Conservation (phyloP, 2,888 invertebrate species). For the Oegoconia quadripuncta region DNA sequence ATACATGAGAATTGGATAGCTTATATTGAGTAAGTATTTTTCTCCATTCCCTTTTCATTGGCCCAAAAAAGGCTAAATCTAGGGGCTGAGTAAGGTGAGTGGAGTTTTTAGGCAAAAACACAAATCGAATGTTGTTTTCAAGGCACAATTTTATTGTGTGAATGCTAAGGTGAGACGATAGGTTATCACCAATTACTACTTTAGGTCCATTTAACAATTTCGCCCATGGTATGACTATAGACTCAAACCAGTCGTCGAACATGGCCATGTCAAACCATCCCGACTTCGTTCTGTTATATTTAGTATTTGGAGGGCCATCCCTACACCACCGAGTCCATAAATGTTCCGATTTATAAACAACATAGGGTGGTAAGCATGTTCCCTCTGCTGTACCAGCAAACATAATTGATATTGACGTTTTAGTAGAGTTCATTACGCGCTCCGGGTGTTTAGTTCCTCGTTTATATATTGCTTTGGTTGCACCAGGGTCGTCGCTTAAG, state of each 20-base stretch:
- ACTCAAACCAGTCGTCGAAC: conserved; percentile 37
- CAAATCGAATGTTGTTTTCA: conserved; percentile 1
- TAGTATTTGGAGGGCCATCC: conserved; percentile 36
- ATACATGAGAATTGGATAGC: conserved; percentile 7
- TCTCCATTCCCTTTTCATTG: conserved; percentile 13
- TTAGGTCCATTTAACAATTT: conserved; percentile 6
- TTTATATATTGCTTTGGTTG: conserved; percentile 23
- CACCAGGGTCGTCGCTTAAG: conserved; percentile 18
- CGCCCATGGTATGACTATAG: conserved; percentile 17
- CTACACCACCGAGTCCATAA: conserved; percentile 25
- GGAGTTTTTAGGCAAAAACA: conserved; percentile 20
- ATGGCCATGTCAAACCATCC: conserved; percentile 37
- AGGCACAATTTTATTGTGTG: conserved; percentile 1
- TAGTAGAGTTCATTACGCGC: conserved; percentile 34
- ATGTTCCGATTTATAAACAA: conserved; percentile 48
- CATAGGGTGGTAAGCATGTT: conserved; percentile 34
- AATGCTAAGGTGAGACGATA: conserved; percentile 12
- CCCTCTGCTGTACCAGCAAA: conserved; percentile 35
- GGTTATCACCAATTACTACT: conserved; percentile 16
- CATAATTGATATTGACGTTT: conserved; percentile 40
- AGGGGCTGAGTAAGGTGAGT: conserved; percentile 37
- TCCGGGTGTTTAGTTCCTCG: conserved; percentile 38
- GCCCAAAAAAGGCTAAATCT: conserved; percentile 27
- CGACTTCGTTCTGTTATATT: conserved; percentile 40
- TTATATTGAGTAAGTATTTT: conserved; percentile 13